Conservation (phyloP, 2,113 vertebrate species). For the Lampris incognitus region DNA sequence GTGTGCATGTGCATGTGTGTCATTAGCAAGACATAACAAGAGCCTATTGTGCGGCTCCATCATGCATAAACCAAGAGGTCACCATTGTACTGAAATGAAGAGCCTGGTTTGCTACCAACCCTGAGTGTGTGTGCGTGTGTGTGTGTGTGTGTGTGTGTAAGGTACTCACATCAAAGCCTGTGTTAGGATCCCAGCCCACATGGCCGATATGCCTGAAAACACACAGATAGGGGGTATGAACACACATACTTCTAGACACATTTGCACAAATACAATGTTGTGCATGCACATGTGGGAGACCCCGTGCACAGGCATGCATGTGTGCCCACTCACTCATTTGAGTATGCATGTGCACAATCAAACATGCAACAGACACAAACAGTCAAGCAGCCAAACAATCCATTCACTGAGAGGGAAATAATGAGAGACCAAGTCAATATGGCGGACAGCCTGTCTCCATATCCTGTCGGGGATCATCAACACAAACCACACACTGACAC, state of each 20-base stretch:
- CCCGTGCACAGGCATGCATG: constrained; percentile 25
- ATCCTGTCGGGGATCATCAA: too few relatives aligned
- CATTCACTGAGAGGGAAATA: not conserved
- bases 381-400: not conserved
- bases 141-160: constrained; percentile 22
- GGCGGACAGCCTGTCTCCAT: too few relatives aligned
- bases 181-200: constrained; percentile 99
- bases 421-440: too few relatives aligned
- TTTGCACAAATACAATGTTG: not conserved
- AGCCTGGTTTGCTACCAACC: not conserved
- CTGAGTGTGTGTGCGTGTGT: not conserved
- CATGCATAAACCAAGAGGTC: constrained; percentile 69
- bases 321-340: constrained; percentile 11
- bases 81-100: constrained; percentile 66
- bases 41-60: constrained; percentile 70
- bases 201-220: constrained; percentile 94
- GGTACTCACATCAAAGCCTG: constrained; percentile 98
- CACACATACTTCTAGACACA: constrained; percentile 19
- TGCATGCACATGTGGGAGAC: constrained; percentile 6
- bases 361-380: constrained; percentile 5
- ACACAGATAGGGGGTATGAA: constrained; percentile 48
- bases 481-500: too few relatives aligned
- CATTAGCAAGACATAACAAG: constrained; percentile 62
- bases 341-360: constrained; percentile 17
- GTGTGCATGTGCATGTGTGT: too few relatives aligned